These are phyloP conservation scores for Hetaerina titia DNA, from an alignment of 2,888 invertebrate species.

Conservation along the genomic window DNA sequence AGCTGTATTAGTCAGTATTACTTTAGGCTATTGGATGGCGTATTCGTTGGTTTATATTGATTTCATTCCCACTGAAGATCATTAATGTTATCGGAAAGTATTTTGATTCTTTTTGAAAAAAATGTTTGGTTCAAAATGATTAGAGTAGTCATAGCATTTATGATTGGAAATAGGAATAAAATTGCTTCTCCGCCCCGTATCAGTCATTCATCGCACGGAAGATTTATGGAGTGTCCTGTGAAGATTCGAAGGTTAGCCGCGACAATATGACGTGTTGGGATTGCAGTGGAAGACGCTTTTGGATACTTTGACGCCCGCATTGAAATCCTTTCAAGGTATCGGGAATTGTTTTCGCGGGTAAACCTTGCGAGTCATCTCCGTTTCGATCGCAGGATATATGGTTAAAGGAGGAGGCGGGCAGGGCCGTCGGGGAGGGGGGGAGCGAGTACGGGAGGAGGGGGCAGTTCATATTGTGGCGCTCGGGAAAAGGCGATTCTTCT, in stretches of 20 bases:
- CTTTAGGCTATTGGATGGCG: too few species aligned
- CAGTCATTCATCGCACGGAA: too few species aligned
- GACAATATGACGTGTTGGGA: neutral
- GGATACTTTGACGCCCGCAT: neutral
- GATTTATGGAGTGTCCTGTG: too few species aligned
- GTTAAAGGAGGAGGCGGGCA: neutral
- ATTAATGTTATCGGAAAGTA: neutral
- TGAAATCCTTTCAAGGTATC: neutral
- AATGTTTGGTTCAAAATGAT: neutral
- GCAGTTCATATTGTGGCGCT: neutral
- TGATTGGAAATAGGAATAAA: neutral
- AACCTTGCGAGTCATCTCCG: constrained; percentile 4
- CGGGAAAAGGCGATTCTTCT: neutral
- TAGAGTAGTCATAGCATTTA: neutral
- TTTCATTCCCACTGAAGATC: too few species aligned
- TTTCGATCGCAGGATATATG: constrained; percentile 18
- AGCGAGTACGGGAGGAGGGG: neutral
- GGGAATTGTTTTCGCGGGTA: neutral
- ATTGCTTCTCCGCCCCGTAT: neutral
- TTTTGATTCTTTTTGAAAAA: neutral
- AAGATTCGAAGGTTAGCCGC: too few species aligned
- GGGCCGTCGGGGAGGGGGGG: neutral
- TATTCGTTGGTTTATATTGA: too few species aligned
- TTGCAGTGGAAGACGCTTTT: neutral
- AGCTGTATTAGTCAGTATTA: too few species aligned